Conservation (phyloP, 2,113 vertebrate genomes). For the Microcebus murinus region DNA sequence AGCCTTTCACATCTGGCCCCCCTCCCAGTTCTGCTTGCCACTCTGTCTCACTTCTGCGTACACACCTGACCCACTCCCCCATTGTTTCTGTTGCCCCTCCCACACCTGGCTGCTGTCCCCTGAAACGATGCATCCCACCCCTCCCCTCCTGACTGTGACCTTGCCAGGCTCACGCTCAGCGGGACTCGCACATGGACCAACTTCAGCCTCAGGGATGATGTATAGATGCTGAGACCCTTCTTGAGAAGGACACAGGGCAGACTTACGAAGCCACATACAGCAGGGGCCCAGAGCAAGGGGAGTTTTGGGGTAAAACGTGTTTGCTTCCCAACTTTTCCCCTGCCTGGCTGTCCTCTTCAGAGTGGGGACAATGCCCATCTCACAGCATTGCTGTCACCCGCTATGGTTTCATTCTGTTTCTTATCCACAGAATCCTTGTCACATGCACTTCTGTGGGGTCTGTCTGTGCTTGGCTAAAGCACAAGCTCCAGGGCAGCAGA, state of each 20-base stretch:
- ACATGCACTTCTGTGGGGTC: neutral
- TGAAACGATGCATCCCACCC: neutral
- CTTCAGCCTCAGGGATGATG: neutral
- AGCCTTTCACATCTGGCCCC: neutral
- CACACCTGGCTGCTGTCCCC: neutral
- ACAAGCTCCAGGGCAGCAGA: neutral
- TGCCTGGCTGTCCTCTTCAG: neutral
- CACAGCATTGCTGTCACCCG: neutral
- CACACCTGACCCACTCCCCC: neutral
- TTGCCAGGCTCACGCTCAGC: neutral
- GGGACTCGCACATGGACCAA: neutral
- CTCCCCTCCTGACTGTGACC: neutral
- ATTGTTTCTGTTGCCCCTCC: neutral
- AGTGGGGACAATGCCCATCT: neutral
- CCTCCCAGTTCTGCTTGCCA: neutral
- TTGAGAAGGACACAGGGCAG: neutral
- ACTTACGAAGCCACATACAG: neutral
- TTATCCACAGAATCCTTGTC: neutral
- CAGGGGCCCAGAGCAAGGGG: neutral
- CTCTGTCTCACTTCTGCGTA: neutral
- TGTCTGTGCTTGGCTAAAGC: no score
- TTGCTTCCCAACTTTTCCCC: neutral
- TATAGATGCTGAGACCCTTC: neutral
- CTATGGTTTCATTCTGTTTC: neutral
- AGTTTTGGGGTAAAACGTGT: neutral